Base-by-base conservation (phyloP, 2,113 vertebrate genomes). In the Eupsittula cactorum region DNA sequence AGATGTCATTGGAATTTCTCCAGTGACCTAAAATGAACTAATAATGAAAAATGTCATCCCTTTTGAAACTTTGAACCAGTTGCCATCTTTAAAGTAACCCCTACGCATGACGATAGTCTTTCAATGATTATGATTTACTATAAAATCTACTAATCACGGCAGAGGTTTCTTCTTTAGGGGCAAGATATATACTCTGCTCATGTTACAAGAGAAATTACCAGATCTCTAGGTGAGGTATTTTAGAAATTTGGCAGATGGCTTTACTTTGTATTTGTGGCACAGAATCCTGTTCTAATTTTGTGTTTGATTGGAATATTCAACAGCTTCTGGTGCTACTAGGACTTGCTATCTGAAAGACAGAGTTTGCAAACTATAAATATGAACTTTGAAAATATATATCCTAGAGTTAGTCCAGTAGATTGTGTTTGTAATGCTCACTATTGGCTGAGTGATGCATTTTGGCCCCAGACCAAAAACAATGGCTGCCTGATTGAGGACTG, bases 211-310 rank as follows among this genome's bases (percentile, higher is more conserved):
- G 78, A 89, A 95, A 97, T 95, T 95, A 96, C 64, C 93, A 96
- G 97, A 97, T 83, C 93, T 95, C 81, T 97, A 98, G 95, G 97
- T 97, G 91, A 97, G 93, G 64, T 94, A 97, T 84, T 90, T 90
- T 93, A 95, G 75, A 75, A 95, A 98, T 97, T 97, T 98, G 97
- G 96, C 98, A 98, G 97, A 98, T 98, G 97, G 97, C 84, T 98
- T 97, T 97, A 95, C 98, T 98, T 98, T 98, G 95, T 97, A 95
- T 97, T 97, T 96, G 97, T 96, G 91, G 96, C 95, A 96, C 81
- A 91, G 96, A 97, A 93, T 93, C 82, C 68, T 97, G 96, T 93
- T 96, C 84, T 95, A 96, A 97, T 97, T 97, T 97, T 97, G 88
- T 93, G 93, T 97, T 96, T 90, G 94, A 97, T 92, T 97, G 95